Percentiles rank a stretch among this genome's conserved stretches.
phyloP scores from a whole-genome alignment of 2,797 vertebrate genomes.

The Notolabrus celidotus region DNA sequence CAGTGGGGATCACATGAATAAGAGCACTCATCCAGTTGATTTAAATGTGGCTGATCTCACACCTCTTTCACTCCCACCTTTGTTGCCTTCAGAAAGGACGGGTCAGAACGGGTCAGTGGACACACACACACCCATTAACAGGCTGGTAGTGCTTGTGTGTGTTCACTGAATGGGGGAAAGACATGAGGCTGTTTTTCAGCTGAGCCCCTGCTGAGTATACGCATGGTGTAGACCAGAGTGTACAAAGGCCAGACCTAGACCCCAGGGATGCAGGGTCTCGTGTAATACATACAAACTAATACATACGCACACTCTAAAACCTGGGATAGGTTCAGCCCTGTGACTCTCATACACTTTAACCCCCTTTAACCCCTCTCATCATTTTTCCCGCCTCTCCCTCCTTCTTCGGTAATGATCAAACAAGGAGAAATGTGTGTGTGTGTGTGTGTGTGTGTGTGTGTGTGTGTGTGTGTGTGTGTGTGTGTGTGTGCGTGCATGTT shows the following conservation, averaged over 20 bases:
- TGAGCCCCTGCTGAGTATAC: slow-evolving; percentile 29
- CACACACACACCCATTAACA: slow-evolving; percentile 62
- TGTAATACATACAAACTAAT: slow-evolving; percentile 21
- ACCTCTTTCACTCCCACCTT: slow-evolving; percentile 79
- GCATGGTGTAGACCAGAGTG: slow-evolving; percentile 18
- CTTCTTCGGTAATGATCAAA: slow-evolving; percentile 40
- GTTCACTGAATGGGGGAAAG: neutral
- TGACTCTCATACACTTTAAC: slow-evolving; percentile 58
- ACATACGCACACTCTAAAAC: slow-evolving; percentile 13
- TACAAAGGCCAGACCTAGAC: slow-evolving; percentile 29
- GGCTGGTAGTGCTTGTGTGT: slow-evolving; percentile 30
- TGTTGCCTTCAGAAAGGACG: slow-evolving; percentile 79
- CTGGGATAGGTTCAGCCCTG: slow-evolving; percentile 44
- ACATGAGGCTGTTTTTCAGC: slow-evolving; percentile 15
- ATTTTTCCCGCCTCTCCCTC: slow-evolving; percentile 23
- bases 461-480: neutral
- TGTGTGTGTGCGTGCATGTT: neutral
- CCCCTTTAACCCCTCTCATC: slow-evolving; percentile 38
- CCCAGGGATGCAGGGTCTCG: slow-evolving; percentile 32
- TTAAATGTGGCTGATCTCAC: slow-evolving; percentile 84
- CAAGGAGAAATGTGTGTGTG: slow-evolving; percentile 8
- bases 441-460: neutral
- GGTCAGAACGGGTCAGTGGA: slow-evolving; percentile 83
- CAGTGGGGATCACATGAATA: slow-evolving; percentile 73
- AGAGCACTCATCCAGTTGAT: slow-evolving; percentile 81